Percentiles rank a stretch among this genome's conserved stretches.
Evolutionary conservation across 1,140 invertebrate genomes (phyloP).

Genomic region (Platorchestia sp.): DNA sequence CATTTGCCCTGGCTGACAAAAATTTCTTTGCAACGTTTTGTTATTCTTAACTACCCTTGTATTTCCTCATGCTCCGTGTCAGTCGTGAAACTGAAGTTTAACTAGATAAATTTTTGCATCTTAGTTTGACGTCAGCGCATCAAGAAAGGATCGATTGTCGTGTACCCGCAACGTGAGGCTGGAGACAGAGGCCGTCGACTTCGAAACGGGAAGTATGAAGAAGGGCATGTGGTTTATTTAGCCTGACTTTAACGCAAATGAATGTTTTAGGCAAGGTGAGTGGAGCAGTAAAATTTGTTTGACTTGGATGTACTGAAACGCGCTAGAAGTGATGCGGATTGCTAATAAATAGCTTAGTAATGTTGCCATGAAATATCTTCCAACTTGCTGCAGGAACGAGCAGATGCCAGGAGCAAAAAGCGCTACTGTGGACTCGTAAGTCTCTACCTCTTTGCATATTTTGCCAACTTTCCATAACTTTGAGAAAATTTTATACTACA

Average conservation of each 20-base stretch:
- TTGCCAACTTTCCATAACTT: not conserved
- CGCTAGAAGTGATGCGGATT: not conserved
- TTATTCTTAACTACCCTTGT: not conserved
- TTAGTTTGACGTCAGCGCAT: not conserved
- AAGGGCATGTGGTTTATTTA: not conserved
- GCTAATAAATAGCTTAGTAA: not conserved
- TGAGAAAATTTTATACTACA: no score
- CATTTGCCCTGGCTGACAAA: not conserved
- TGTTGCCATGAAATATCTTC: not conserved
- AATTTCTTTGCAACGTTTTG: not conserved
- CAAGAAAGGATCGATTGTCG: not conserved
- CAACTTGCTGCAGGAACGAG: not conserved
- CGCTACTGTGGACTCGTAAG: not conserved
- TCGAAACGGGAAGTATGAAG: not conserved
- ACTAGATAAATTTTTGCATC: not conserved
- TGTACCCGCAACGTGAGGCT: no score
- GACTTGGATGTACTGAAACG: not conserved
- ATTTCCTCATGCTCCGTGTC: not conserved
- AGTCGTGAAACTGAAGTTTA: not conserved
- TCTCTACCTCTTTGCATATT: not conserved
- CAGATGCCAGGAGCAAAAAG: not conserved
- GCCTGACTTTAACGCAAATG: not conserved
- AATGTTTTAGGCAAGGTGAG: not conserved
- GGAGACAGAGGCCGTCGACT: not conserved
- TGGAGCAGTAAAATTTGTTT: not conserved